Percentiles rank a stretch among this genome's conserved stretches.
Conservation (phyloP, 2,797 vertebrate genomes). For the Zalophus californianus region DNA sequence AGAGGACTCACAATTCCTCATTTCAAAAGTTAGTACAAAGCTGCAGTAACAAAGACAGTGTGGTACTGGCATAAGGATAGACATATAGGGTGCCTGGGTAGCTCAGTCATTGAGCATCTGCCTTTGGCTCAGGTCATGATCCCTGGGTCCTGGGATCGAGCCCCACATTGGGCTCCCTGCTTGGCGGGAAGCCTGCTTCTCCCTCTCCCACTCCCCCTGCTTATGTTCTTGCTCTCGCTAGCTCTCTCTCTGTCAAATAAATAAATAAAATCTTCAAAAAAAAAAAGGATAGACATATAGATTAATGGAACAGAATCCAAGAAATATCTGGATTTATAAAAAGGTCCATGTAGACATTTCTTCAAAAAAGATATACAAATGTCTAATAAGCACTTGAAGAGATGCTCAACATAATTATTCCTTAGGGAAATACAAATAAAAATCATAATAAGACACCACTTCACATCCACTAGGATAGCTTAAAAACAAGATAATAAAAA, state of each 20-base stretch:
- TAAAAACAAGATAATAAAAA: background rate
- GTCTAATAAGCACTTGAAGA: background rate
- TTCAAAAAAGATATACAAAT: background rate
- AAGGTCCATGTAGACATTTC: background rate
- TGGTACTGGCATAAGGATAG: background rate
- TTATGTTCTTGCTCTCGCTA: too few species aligned
- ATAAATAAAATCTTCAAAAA: too few species aligned
- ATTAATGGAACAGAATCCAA: background rate
- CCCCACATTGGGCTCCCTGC: too few species aligned
- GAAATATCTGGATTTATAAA: background rate
- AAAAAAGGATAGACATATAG: background rate
- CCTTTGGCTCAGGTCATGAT: too few species aligned
- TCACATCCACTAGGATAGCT: background rate
- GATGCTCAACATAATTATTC: background rate
- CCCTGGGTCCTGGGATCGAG: too few species aligned
- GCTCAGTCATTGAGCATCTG: too few species aligned
- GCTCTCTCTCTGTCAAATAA: too few species aligned
- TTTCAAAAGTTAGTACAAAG: slow-evolving; percentile 25
- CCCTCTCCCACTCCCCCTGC: too few species aligned
- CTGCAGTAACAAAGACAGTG: background rate
- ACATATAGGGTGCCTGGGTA: background rate
- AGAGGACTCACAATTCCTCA: background rate
- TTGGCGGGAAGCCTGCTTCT: too few species aligned
- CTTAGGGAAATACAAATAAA: background rate
- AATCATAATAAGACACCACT: background rate